phyloP scores from a whole-genome alignment of 2,888 invertebrate species.

The Auanema sp. region DNA sequence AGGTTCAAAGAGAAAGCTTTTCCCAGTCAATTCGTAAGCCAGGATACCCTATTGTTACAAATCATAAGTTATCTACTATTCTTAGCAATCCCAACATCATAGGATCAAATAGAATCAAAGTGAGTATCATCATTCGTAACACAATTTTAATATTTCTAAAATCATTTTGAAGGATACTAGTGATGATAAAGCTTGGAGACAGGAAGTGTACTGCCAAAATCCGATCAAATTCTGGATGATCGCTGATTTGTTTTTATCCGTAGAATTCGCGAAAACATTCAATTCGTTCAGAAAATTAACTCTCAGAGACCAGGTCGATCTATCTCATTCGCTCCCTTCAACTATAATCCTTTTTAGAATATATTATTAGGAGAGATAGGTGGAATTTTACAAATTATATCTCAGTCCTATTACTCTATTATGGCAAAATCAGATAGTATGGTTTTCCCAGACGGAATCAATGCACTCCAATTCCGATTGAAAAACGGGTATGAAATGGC shows the following conservation, averaged over 20 bases:
- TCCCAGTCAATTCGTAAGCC: no score
- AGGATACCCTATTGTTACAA: no score
- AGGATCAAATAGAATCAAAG: no score
- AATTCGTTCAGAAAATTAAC: constrained; percentile 28
- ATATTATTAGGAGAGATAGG: not conserved
- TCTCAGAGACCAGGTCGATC: constrained; percentile 31
- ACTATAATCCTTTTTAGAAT: not conserved
- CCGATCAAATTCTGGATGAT: constrained; percentile 48
- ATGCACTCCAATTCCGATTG: constrained; percentile 26
- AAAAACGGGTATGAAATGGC: constrained; percentile 22
- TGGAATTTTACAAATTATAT: constrained; percentile 36
- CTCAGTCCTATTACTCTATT: constrained; percentile 41
- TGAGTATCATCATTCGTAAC: no score
- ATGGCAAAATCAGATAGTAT: constrained; percentile 30
- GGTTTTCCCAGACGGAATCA: constrained; percentile 40
- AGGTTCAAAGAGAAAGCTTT: no score
- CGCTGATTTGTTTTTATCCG: constrained; percentile 35
- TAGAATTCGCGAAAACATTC: constrained; percentile 49
- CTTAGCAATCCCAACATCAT: no score
- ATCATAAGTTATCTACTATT: no score
- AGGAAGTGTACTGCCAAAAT: constrained; percentile 14
- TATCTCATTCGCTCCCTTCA: not conserved
- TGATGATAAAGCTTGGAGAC: no score
- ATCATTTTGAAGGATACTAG: no score
- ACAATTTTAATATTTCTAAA: no score